Conservation (phyloP, 1,140 invertebrate species). For the Megalopta genalis region DNA sequence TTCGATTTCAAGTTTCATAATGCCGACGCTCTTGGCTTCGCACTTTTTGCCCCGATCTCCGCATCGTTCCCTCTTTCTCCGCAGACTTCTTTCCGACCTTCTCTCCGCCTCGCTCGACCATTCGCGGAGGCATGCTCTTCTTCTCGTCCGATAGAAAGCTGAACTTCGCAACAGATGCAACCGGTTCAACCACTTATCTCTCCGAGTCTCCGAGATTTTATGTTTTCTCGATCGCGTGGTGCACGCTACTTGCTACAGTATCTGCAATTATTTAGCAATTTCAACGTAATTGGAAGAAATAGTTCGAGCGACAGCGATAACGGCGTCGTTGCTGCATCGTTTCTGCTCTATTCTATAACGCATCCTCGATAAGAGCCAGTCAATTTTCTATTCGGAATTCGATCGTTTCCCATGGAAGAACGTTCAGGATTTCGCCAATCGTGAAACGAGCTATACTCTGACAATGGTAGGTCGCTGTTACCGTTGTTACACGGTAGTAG, state of each 20-base stretch:
- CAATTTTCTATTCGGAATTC: too few species aligned
- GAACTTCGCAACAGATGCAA: slow-evolving; percentile 23
- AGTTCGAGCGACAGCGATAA: too few species aligned
- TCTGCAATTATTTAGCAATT: neutral
- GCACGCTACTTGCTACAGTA: neutral
- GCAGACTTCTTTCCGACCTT: neutral
- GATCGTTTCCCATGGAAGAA: too few species aligned
- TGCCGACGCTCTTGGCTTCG: slow-evolving; percentile 16
- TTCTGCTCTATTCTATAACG: too few species aligned
- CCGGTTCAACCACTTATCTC: slow-evolving; percentile 24
- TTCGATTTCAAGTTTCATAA: slow-evolving; percentile 68
- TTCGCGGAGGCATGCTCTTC: neutral
- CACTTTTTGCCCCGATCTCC: slow-evolving; percentile 23
- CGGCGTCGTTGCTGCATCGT: too few species aligned
- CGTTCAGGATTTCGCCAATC: too few species aligned
- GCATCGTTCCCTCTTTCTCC: slow-evolving; percentile 1
- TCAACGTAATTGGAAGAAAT: too few species aligned
- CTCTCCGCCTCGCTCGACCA: neutral
- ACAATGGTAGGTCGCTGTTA: too few species aligned
- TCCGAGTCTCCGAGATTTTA: slow-evolving; percentile 1
- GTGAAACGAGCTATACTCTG: too few species aligned
- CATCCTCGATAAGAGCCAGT: too few species aligned
- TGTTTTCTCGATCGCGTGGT: neutral
- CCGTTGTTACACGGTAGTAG: too few species aligned
- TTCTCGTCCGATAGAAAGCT: slow-evolving; percentile 1